Evolutionary conservation across 1,140 invertebrate genomes (phyloP), one percentile per base, ranked within the genome.

Genomic region (Agrilus planipennis): DNA sequence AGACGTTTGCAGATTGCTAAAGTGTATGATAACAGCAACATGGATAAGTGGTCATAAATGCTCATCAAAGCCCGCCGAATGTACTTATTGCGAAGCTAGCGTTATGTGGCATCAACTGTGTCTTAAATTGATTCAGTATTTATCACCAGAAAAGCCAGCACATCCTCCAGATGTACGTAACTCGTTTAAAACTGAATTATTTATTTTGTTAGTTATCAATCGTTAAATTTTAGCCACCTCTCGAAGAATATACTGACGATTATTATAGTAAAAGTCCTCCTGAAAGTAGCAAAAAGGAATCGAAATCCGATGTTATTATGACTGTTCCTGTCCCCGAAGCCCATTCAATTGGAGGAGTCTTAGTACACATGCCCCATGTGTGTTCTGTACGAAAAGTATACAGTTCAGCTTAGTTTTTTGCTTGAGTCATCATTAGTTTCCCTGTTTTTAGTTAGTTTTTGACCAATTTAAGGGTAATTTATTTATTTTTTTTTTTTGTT

Each of bases 41-140:
- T 87, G 84, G 77, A 76, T 79, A 44, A 77, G 77, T 27, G 72
- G 67, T 30, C 84, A 90, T 59, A 69, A 69, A 1, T 89, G 86
- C 58, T 61, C 60, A 22, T 41, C 68, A 0, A 69, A 74, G 34
- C 14, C n/a, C n/a, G 64, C 67, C 6, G 87, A 91, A 53, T 98
- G 94, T 62, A 72, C 77, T 18, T 89, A 86, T 55, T 97, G 93
- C 64, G 89, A 94, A 61, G 82, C 90, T 28, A 79, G 81, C 31
- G 83, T 91, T 6, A 81, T 94, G 57, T 95, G 90, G 81, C 89
- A 95, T 66, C 91, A 96, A 61, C 63, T 94, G 10, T 80, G 84
- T 25, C 72, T 85, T 18, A 75, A 85, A 49, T 64, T 92, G 11
- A 72, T 92, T 31, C 74, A 79, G 48, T 84, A 85, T 50, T 74